A percentile compares a stretch with the other conserved stretches of the same genome.
Conservation (phyloP, 2,113 vertebrate genomes). For the Canis aureus region DNA sequence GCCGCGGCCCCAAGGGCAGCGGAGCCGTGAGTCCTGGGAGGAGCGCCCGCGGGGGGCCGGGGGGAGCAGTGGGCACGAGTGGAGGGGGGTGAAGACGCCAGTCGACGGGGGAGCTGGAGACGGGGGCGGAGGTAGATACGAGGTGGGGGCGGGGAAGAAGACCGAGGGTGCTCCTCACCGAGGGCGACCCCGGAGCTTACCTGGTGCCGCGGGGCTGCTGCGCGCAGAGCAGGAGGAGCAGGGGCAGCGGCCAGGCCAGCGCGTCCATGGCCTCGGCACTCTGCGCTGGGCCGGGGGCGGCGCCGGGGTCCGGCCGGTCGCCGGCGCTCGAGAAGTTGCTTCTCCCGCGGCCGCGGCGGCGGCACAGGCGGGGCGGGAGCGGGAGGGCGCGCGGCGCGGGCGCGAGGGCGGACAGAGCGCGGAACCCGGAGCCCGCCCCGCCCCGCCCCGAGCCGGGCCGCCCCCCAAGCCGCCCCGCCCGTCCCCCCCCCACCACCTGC, state of each 20-base stretch:
- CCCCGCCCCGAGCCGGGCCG: neutral
- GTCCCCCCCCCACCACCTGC: neutral
- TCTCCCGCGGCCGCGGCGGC: constrained; percentile 19
- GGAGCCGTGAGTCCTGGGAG: neutral
- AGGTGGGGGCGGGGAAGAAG: neutral
- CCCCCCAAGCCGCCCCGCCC: neutral
- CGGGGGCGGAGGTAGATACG: neutral
- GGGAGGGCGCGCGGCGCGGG: constrained; percentile 26
- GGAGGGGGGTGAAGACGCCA: neutral
- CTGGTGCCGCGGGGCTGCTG: constrained; percentile 85
- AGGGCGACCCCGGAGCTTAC: constrained; percentile 81
- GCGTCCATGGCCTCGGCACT: constrained; percentile 85
- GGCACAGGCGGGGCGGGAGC: constrained; percentile 55
- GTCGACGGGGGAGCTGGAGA: neutral
- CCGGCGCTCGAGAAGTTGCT: constrained; percentile 69
- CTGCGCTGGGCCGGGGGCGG: constrained; percentile 67
- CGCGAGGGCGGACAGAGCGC: neutral
- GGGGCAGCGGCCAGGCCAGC: constrained; percentile 82
- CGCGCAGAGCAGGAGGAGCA: constrained; percentile 86
- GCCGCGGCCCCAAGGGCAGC: neutral
- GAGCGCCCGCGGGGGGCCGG: neutral
- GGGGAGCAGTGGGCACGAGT: no score
- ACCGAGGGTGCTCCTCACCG: neutral
- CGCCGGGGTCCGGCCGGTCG: constrained; percentile 70
- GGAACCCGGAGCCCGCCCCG: constrained; percentile 30